These are phyloP conservation scores for Lasioglossum baleicum DNA, from an alignment of 1,140 invertebrate species.

Conservation along the genomic window DNA sequence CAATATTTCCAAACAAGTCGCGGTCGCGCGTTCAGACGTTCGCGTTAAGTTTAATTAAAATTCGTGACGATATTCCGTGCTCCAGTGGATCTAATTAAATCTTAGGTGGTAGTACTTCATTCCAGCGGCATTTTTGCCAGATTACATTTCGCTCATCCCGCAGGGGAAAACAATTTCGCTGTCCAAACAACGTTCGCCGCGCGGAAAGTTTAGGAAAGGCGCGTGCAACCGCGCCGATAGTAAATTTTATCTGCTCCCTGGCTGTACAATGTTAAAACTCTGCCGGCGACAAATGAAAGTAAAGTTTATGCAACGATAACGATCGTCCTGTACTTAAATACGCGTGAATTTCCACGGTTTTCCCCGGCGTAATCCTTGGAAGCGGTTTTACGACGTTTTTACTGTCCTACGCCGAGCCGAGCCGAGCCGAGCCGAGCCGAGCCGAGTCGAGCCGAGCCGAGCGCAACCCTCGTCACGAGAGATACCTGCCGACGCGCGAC, in stretches of 20 bases:
- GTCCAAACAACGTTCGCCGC: background rate
- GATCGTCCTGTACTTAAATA: constrained; percentile 43
- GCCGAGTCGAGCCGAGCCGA: too few species aligned
- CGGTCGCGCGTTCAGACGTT: background rate
- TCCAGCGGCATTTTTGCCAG: background rate
- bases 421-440: too few species aligned
- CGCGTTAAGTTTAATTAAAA: background rate
- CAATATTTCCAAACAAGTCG: too few species aligned
- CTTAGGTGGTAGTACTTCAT: background rate
- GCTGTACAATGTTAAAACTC: constrained; percentile 17
- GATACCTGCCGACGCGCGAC: constrained; percentile 10
- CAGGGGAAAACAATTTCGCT: constrained; percentile 9
- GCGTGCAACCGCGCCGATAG: background rate
- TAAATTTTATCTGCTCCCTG: constrained; percentile 15
- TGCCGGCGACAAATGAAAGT: constrained; percentile 31
- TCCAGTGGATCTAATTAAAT: background rate
- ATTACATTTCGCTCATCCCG: constrained; percentile 10
- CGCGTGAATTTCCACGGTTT: constrained; percentile 47
- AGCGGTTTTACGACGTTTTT: constrained; percentile 52
- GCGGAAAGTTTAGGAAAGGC: background rate
- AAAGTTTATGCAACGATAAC: constrained; percentile 50
- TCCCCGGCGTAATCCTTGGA: constrained; percentile 39
- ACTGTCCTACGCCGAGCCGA: constrained; percentile 16
- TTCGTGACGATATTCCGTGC: background rate
- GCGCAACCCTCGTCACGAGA: constrained; percentile 33